These are phyloP conservation scores for Enteromius fasciolatus DNA, from an alignment of 2,797 vertebrate species.

Conservation along the genomic window DNA sequence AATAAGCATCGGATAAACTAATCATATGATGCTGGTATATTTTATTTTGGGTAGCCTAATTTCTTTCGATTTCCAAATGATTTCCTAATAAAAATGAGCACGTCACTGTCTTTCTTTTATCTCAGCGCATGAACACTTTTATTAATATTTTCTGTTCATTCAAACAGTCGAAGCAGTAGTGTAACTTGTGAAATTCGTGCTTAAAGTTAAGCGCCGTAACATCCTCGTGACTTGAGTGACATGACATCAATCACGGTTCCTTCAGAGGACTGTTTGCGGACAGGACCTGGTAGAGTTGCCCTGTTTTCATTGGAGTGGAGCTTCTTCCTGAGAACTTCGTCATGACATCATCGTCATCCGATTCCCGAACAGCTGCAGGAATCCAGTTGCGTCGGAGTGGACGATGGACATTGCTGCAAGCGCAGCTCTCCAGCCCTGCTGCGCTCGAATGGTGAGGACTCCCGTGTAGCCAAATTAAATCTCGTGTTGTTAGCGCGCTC, in stretches of 20 bases:
- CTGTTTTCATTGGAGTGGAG: slow-evolving; percentile 74
- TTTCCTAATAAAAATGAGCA: not conserved
- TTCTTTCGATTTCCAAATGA: not conserved
- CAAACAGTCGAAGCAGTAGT: not conserved
- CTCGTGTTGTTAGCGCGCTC: not conserved
- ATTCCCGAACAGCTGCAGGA: slow-evolving; percentile 64
- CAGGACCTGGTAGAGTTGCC: slow-evolving; percentile 43
- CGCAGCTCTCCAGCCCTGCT: slow-evolving; percentile 33
- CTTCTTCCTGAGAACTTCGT: slow-evolving; percentile 59
- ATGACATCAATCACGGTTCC: slow-evolving; percentile 14
- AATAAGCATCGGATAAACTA: not conserved
- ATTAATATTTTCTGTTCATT: not conserved
- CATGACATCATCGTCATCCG: slow-evolving; percentile 79
- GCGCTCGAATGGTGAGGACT: slow-evolving; percentile 19
- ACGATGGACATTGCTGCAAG: slow-evolving; percentile 70
- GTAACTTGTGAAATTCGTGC: not conserved
- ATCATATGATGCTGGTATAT: not conserved
- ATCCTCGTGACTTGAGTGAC: not conserved
- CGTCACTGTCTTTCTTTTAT: not conserved
- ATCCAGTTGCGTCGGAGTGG: slow-evolving; percentile 68
- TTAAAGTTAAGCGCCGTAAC: not conserved
- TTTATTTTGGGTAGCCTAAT: not conserved
- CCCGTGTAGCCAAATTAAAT: slow-evolving; percentile 26
- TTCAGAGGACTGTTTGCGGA: slow-evolving; percentile 2
- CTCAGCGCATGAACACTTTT: not conserved